Evolutionary conservation across 2,888 invertebrate species (phyloP).

Genomic region (Byasa hedistus): DNA sequence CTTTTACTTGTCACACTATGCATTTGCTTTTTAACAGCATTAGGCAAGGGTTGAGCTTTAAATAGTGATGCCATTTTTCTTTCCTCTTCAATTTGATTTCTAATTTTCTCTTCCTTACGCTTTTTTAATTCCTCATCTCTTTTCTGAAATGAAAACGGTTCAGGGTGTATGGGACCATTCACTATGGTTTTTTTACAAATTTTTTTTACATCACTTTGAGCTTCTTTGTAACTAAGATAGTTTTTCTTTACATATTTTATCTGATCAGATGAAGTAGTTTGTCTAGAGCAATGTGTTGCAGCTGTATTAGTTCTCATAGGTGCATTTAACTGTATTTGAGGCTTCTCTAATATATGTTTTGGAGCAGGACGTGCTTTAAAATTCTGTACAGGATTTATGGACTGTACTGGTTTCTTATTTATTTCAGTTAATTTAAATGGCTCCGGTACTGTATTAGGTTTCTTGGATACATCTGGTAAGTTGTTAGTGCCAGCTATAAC

Average conservation of each 20-base stretch:
- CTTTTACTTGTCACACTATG: constrained; percentile 50
- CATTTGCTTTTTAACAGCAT: constrained; percentile 66
- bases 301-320: constrained; percentile 52
- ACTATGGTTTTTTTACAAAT: constrained; percentile 36
- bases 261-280: constrained; percentile 45
- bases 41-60: constrained; percentile 85
- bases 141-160: constrained; percentile 86
- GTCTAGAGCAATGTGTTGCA: constrained; percentile 64
- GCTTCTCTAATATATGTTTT: constrained; percentile 71
- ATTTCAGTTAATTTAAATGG: constrained; percentile 83
- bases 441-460: constrained; percentile 79
- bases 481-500: constrained; percentile 75
- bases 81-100: constrained; percentile 78
- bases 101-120: constrained; percentile 81
- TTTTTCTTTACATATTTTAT: constrained; percentile 40
- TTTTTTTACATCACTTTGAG: constrained; percentile 23
- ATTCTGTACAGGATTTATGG: constrained; percentile 45
- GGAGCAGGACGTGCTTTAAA: constrained; percentile 84
- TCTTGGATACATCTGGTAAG: constrained; percentile 75
- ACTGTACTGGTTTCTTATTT: constrained; percentile 61
- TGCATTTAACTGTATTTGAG: constrained; percentile 59
- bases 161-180: constrained; percentile 55
- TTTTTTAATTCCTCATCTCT: constrained; percentile 79
- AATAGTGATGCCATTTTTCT: constrained; percentile 82
- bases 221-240: constrained; percentile 8